Percentiles rank a stretch among this genome's conserved stretches.
phyloP scores from a whole-genome alignment of 2,113 vertebrate species.

The Ameiurus melas region DNA sequence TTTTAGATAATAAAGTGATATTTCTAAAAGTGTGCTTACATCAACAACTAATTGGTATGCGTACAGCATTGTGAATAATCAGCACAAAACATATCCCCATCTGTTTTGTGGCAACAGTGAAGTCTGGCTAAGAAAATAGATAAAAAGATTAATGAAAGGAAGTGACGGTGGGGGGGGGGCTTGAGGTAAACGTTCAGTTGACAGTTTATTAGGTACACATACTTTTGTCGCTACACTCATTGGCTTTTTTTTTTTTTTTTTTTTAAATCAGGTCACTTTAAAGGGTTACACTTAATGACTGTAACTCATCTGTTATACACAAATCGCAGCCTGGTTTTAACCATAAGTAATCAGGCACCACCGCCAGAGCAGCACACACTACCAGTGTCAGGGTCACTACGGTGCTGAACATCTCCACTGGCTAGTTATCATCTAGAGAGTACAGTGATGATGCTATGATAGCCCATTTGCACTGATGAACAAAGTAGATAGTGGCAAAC shows the following conservation, averaged over 20 bases:
- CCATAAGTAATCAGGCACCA: not conserved
- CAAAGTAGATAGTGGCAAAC: not conserved
- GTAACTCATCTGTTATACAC: not conserved
- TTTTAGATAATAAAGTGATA: not conserved
- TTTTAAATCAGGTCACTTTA: not conserved
- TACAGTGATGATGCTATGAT: not conserved
- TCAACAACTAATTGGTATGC: slow-evolving; percentile 26
- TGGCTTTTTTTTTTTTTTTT: not conserved
- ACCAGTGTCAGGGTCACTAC: not conserved
- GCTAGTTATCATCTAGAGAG: not conserved
- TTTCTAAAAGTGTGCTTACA: slow-evolving; percentile 50
- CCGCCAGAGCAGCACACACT: not conserved
- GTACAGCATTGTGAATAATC: slow-evolving; percentile 2
- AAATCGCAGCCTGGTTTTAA: not conserved
- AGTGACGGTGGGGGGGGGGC: slow-evolving; percentile 32
- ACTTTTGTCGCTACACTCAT: not conserved
- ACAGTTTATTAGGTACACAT: not conserved
- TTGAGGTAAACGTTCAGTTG: not conserved
- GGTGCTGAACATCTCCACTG: not conserved
- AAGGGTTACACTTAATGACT: not conserved
- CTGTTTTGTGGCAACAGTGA: slow-evolving; percentile 82
- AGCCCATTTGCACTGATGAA: not conserved
- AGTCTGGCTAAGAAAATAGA: slow-evolving; percentile 48
- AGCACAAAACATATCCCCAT: slow-evolving; percentile 79
- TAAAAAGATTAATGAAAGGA: slow-evolving; percentile 22